A percentile compares a stretch with the other conserved stretches of the same genome.
These are phyloP conservation scores for Leptogaster cylindrica DNA, from an alignment of 2,888 invertebrate genomes.

Conservation along the genomic window DNA sequence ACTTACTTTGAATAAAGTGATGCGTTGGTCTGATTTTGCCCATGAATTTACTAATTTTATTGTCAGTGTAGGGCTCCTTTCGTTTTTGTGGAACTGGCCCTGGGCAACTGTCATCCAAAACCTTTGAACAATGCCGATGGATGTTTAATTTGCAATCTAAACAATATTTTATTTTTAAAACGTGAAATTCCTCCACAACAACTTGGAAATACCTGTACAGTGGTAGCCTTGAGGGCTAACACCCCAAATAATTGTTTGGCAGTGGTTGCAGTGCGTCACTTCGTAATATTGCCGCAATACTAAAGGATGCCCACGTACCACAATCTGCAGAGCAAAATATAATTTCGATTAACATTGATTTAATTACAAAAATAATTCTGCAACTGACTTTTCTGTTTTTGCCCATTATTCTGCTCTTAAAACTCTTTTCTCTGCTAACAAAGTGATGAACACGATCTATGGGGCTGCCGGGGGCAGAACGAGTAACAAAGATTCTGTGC, in stretches of 20 bases:
- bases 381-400: conserved; percentile 70
- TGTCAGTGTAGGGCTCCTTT: conserved; percentile 69
- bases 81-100: conserved; percentile 68
- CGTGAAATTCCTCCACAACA: conserved; percentile 38
- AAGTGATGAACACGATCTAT: conserved; percentile 82
- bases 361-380: too few species aligned
- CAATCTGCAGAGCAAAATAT: too few species aligned
- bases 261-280: conserved; percentile 91
- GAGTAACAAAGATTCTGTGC: conserved; percentile 75
- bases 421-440: conserved; percentile 83
- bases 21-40: conserved; percentile 65
- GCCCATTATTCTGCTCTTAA: conserved; percentile 72
- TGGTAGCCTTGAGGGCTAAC: conserved; percentile 97
- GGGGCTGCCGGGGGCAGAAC: conserved; percentile 65
- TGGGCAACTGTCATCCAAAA: conserved; percentile 82
- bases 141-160: conserved; percentile 86
- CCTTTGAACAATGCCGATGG: conserved; percentile 81
- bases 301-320: conserved; percentile 88
- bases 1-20: conserved; percentile 44
- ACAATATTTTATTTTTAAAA: too few species aligned
- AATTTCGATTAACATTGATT: too few species aligned
- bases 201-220: conserved; percentile 76
- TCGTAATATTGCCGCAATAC: conserved; percentile 86
- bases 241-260: conserved; percentile 90
- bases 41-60: conserved; percentile 77